These are phyloP conservation scores for Rhagoletis pomonella DNA, from an alignment of 1,140 invertebrate genomes.

Conservation along the genomic window DNA sequence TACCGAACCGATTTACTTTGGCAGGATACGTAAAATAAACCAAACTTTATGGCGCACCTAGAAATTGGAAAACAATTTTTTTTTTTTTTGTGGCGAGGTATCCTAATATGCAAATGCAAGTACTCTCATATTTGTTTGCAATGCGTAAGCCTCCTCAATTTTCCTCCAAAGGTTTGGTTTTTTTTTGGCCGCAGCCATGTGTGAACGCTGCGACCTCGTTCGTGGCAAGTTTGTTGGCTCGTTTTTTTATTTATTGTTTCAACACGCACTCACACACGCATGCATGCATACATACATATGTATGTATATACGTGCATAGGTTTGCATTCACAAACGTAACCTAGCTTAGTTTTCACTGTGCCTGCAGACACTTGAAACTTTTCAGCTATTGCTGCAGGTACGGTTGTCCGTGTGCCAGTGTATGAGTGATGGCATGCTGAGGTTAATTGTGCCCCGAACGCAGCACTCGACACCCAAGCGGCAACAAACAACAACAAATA, in stretches of 20 bases:
- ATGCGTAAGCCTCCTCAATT: slow-evolving; percentile 40
- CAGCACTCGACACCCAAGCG: slow-evolving; percentile 35
- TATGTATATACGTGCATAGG: background rate
- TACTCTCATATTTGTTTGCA: background rate
- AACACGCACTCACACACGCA: background rate
- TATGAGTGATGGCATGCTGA: slow-evolving; percentile 10
- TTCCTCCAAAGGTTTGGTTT: background rate
- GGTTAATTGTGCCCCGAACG: slow-evolving; percentile 48
- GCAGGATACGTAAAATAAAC: too few relatives aligned
- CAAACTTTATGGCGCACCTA: too few relatives aligned
- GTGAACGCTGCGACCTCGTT: slow-evolving; percentile 47
- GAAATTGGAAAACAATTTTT: too few relatives aligned
- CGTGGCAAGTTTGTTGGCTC: slow-evolving; percentile 43
- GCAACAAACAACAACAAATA: background rate
- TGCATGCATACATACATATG: background rate
- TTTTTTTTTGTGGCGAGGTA: too few relatives aligned
- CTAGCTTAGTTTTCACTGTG: background rate
- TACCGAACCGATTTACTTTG: too few relatives aligned
- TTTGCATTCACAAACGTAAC: background rate
- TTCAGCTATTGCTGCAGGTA: background rate
- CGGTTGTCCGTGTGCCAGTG: background rate
- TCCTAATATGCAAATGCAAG: too few relatives aligned
- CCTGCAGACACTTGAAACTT: slow-evolving; percentile 3
- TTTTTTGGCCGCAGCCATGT: slow-evolving; percentile 29
- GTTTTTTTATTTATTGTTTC: slow-evolving; percentile 37